phyloP scores from a whole-genome alignment of 2,113 vertebrate genomes.

The Poicephalus meyeri region DNA sequence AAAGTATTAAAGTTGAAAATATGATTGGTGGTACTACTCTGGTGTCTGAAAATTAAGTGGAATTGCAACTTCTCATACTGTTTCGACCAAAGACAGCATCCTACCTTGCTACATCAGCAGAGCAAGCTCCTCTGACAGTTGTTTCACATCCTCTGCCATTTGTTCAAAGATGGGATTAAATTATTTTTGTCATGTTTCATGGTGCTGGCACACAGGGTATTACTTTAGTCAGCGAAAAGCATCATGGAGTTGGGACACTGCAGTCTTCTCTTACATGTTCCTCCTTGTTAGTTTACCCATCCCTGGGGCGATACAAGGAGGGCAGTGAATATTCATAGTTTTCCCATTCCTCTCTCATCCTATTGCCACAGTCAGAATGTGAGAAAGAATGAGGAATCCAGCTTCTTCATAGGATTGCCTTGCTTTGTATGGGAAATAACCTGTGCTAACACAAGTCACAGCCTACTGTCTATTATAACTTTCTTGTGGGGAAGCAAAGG shows the following conservation, averaged over 20 bases:
- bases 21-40: background rate
- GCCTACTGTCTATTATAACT: background rate
- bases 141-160: background rate
- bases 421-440: background rate
- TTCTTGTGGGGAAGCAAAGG: background rate
- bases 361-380: background rate
- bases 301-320: background rate
- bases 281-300: background rate
- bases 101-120: background rate
- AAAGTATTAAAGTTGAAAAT: background rate
- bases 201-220: background rate
- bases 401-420: background rate
- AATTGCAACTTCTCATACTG: background rate
- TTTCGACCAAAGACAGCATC: background rate
- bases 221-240: background rate
- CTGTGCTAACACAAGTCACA: background rate
- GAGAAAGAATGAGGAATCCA: background rate
- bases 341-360: background rate
- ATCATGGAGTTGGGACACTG: background rate
- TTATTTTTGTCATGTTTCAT: background rate
- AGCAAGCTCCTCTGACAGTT: background rate
- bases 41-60: background rate
- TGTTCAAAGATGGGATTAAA: background rate
- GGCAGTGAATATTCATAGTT: background rate
- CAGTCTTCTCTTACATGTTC: background rate